Base-by-base conservation (phyloP, 2,113 vertebrate genomes). In the Megalops atlanticus region DNA sequence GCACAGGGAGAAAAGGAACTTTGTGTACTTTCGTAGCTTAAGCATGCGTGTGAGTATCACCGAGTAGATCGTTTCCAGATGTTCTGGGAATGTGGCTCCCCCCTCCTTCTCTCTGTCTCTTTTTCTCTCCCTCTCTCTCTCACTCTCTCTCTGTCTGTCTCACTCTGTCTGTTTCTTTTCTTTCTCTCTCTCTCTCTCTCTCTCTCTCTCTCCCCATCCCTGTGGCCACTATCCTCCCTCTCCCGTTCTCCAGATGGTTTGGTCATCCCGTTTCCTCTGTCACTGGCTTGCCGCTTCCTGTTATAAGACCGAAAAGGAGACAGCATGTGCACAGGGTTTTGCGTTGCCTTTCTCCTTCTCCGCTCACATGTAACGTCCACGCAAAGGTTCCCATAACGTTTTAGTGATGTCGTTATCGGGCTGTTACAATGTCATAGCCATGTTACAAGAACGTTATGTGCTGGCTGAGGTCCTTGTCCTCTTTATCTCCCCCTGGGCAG, bases 51-150 rank as follows among this genome's bases (percentile, higher is more conserved):
- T 83, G 84, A 82, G 85, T 76, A 79, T 73, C 79, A 84, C 80
- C 15, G 83, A 83, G 38, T 0, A 73, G 54, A 94, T 92, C 86
- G 85, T 85, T 93, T 94, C 93, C 93, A 94, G 93, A 94, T 93
- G 92, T 90, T 58, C 49, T 35, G 64, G 74, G 79, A 80, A 75
- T 74, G 81, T 77, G 68, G 39, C 35, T 38, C 8, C 39, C 58
- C 58, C 78, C 68, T 71, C 36, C 77, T 74, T 41, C 68, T 52
- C 52, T 31, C 7, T 64, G 33, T 40, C 33, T 18, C 70, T 21
- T 15, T 72, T n/a, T n/a, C 21, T 14, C 35, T 77, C 49, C 11
- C 49, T 58, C 33, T 77, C 58, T 64, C 24, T 64, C n/a, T 27
- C 14, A 14, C 7, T 45, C 14, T 45, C 14, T 45, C 7, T 27